A percentile compares a stretch with the other conserved stretches of the same genome.
Evolutionary conservation across 2,113 vertebrate genomes (phyloP).

Genomic region (Forbesichthys papilliferus): DNA sequence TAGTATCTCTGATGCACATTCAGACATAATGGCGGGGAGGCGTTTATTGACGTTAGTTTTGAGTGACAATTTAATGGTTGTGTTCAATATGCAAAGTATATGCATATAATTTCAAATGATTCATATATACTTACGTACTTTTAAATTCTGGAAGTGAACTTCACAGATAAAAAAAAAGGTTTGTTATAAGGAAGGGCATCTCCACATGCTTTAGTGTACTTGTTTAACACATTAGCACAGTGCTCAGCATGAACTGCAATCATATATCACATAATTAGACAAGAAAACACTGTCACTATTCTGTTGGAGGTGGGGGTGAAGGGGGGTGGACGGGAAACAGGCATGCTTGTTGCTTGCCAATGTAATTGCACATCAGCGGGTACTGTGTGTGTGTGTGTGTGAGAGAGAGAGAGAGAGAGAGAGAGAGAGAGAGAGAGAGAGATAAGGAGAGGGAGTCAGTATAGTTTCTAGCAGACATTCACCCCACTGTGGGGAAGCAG

Average conservation of each 20-base stretch:
- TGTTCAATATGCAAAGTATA: neutral
- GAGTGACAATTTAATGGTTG: neutral
- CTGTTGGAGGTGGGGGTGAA: too few species aligned
- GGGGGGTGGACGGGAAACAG: too few species aligned
- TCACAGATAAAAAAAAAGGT: neutral
- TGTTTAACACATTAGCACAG: neutral
- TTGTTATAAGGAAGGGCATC: neutral
- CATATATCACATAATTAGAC: neutral
- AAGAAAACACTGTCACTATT: too few species aligned
- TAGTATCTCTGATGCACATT: neutral
- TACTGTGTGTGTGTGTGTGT: constrained; percentile 29
- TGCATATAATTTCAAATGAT: neutral
- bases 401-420: constrained; percentile 9
- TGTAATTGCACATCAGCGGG: neutral
- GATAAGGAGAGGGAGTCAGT: neutral
- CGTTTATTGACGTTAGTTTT: too few species aligned
- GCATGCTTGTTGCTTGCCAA: too few species aligned
- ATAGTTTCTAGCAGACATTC: constrained; percentile 45
- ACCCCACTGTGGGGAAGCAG: constrained; percentile 40
- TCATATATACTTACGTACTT: neutral
- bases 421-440: constrained; percentile 1
- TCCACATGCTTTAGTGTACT: neutral
- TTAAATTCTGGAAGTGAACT: neutral
- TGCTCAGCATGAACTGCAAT: neutral
- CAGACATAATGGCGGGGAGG: too few species aligned